Conservation (phyloP, 2,797 vertebrate genomes). For the Sitta carolinensis region DNA sequence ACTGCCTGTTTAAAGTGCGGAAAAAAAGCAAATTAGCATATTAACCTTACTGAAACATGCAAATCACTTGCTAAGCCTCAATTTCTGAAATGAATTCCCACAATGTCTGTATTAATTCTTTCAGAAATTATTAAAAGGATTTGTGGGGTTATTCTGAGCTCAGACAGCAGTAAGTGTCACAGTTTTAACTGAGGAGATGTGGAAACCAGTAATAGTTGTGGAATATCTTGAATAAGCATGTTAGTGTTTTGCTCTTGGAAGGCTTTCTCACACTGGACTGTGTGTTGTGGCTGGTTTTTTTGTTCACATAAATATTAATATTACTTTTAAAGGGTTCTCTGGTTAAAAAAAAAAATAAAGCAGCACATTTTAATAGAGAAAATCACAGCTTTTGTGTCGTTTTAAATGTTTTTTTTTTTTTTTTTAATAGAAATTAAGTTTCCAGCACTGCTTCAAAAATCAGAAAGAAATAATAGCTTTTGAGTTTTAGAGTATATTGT, state of each 20-base stretch:
- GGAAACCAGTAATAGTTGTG: background rate
- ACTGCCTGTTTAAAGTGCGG: background rate
- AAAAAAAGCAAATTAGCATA: background rate
- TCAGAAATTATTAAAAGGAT: background rate
- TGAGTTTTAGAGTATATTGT: background rate
- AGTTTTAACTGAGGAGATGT: background rate
- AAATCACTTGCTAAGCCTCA: background rate
- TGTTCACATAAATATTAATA: background rate
- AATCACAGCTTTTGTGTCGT: background rate
- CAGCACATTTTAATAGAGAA: background rate
- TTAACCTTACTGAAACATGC: background rate
- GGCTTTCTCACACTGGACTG: background rate
- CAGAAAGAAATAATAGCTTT: background rate
- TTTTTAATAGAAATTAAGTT: background rate
- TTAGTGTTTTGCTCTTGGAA: background rate
- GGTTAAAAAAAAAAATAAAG: background rate
- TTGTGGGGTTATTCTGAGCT: background rate
- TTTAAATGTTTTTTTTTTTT: background rate
- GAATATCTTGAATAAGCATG: background rate
- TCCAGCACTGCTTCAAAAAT: background rate
- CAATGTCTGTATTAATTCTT: background rate
- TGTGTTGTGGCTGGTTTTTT: accelerated
- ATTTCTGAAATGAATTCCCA: background rate
- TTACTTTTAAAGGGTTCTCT: background rate
- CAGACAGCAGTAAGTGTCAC: background rate